Percentiles rank a stretch among this genome's conserved stretches.
Evolutionary conservation across 2,888 invertebrate genomes (phyloP).

Genomic region (Neria commutata): DNA sequence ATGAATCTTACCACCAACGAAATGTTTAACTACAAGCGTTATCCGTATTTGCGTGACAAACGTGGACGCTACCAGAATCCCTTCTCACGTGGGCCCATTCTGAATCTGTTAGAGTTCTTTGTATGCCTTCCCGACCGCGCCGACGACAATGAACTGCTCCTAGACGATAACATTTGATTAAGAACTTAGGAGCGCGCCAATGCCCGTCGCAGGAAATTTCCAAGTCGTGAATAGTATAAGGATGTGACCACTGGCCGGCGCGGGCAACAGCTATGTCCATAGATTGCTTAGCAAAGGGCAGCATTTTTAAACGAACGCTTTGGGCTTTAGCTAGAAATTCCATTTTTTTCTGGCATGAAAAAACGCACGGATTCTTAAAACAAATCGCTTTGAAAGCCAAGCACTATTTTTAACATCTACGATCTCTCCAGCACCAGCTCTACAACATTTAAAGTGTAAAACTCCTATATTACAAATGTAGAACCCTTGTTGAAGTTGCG

Average conservation of each 20-base stretch:
- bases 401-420: too few species aligned
- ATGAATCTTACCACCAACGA: slow-evolving; percentile 95
- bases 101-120: slow-evolving; percentile 89
- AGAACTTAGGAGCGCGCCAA: slow-evolving; percentile 53
- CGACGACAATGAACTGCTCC: slow-evolving; percentile 74
- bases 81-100: slow-evolving; percentile 85
- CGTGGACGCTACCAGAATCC: slow-evolving; percentile 89
- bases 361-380: too few species aligned
- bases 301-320: too few species aligned
- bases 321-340: too few species aligned
- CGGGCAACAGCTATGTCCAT: too few species aligned
- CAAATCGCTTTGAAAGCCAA: too few species aligned
- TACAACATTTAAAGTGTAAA: too few species aligned
- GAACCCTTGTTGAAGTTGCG: too few species aligned
- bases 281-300: neutral
- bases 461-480: too few species aligned
- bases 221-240: slow-evolving; percentile 49
- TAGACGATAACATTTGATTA: slow-evolving; percentile 68
- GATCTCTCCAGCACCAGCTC: too few species aligned
- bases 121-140: slow-evolving; percentile 82
- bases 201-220: slow-evolving; percentile 48
- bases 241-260: too few species aligned
- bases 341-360: too few species aligned
- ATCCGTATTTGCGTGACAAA: slow-evolving; percentile 87
- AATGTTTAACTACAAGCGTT: slow-evolving; percentile 92